Conservation (phyloP, 2,113 vertebrate genomes). For the Rhinogobius similis region DNA sequence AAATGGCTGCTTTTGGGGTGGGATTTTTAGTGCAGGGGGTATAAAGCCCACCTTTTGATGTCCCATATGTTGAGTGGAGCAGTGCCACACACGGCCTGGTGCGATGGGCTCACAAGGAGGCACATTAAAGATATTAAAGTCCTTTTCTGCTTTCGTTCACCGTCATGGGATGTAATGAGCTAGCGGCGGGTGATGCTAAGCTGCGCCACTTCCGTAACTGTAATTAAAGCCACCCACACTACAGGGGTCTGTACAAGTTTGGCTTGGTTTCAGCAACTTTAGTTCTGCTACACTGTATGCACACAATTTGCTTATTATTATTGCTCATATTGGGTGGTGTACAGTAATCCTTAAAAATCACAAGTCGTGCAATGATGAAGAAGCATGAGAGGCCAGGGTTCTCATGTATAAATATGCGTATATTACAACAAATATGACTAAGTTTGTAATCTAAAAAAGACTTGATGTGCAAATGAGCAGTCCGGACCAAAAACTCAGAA, state of each 20-base stretch:
- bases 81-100: slow-evolving; percentile 60
- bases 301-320: neutral
- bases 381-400: too few relatives aligned
- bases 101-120: slow-evolving; percentile 47
- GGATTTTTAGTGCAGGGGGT: slow-evolving; percentile 62
- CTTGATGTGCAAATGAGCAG: too few relatives aligned
- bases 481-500: too few relatives aligned
- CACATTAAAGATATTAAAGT: slow-evolving; percentile 68
- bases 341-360: too few relatives aligned
- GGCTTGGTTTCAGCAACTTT: slow-evolving; percentile 33
- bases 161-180: slow-evolving; percentile 65
- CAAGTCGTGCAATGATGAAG: too few relatives aligned
- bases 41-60: slow-evolving; percentile 72
- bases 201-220: slow-evolving; percentile 61
- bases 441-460: too few relatives aligned
- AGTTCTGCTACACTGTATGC: neutral
- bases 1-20: slow-evolving; percentile 74
- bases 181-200: slow-evolving; percentile 57
- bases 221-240: slow-evolving; percentile 59
- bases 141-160: slow-evolving; percentile 69
- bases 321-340: too few relatives aligned
- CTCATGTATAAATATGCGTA: too few relatives aligned
- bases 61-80: slow-evolving; percentile 55
- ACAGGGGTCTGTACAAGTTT: slow-evolving; percentile 55
- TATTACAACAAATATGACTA: too few relatives aligned